Evolutionary conservation across 2,888 invertebrate genomes (phyloP).

Genomic region (Coleophora flavipennella): DNA sequence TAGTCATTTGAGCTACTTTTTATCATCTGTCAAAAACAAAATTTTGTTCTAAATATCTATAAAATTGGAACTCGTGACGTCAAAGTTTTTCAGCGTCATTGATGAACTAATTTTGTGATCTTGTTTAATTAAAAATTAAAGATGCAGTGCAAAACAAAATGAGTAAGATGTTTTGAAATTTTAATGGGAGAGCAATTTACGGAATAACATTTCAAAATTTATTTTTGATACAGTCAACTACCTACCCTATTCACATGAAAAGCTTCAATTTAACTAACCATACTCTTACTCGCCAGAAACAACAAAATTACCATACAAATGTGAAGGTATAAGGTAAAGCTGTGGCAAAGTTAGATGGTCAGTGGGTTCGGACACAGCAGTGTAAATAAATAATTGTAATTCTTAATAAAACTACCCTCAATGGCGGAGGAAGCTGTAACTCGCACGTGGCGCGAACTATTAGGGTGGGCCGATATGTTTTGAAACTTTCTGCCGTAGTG

Average conservation of each 20-base stretch:
- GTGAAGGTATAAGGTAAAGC: constrained; percentile 2
- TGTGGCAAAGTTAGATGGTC: constrained; percentile 2
- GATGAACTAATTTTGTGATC: too few species aligned
- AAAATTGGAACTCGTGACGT: too few species aligned
- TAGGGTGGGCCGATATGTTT: constrained; percentile 16
- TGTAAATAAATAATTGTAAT: constrained; percentile 66
- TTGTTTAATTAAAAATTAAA: too few species aligned
- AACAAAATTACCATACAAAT: constrained; percentile 34
- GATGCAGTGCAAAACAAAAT: too few species aligned
- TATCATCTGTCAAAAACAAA: too few species aligned
- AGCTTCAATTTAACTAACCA: constrained; percentile 14
- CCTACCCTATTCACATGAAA: not conserved
- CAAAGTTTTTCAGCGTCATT: too few species aligned
- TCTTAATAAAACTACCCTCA: constrained; percentile 62
- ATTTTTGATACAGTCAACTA: too few species aligned
- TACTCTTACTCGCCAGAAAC: constrained; percentile 14
- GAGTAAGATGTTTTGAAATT: too few species aligned
- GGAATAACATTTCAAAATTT: too few species aligned
- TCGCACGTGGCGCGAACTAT: constrained; percentile 44
- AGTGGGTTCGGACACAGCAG: constrained; percentile 21
- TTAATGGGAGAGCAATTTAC: too few species aligned
- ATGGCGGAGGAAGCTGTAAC: constrained; percentile 39
- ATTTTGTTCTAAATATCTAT: too few species aligned
- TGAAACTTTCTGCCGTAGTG: constrained; percentile 28
- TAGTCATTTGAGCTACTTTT: too few species aligned